A percentile compares a stretch with the other conserved stretches of the same genome.
Conservation (phyloP, 2,888 invertebrate species). For the Pandemis cinnamomeana region DNA sequence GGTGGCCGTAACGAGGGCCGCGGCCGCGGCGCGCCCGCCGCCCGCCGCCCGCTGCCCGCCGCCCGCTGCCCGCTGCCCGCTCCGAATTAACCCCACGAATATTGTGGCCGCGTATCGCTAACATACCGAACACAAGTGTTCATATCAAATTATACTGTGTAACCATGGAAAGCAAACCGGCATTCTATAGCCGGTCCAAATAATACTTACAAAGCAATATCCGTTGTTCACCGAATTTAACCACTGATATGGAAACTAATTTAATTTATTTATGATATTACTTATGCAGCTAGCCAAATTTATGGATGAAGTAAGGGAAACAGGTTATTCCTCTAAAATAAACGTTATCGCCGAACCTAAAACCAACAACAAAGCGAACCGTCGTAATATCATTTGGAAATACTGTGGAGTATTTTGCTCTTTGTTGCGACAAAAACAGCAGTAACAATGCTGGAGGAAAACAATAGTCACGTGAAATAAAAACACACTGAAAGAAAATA, state of each 20-base stretch:
- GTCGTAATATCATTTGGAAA: slow-evolving; percentile 40
- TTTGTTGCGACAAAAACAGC: slow-evolving; percentile 45
- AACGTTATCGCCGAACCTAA: slow-evolving; percentile 34
- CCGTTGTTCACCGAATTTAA: not conserved
- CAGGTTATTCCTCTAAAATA: slow-evolving; percentile 27
- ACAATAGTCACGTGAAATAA: slow-evolving; percentile 64
- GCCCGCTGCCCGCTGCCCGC: not conserved
- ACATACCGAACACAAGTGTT: slow-evolving; percentile 28
- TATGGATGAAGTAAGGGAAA: not conserved
- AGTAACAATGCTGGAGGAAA: slow-evolving; percentile 56
- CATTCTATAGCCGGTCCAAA: not conserved
- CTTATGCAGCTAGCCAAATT: not conserved
- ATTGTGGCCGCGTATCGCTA: slow-evolving; percentile 37
- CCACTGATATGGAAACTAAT: not conserved
- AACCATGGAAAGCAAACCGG: slow-evolving; percentile 19
- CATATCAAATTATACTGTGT: slow-evolving; percentile 23
- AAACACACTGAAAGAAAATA: slow-evolving; percentile 66
- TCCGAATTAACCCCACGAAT: slow-evolving; percentile 32
- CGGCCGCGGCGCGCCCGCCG: slow-evolving; percentile 54
- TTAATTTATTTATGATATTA: not conserved
- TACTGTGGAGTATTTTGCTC: slow-evolving; percentile 38
- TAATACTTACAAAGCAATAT: not conserved
- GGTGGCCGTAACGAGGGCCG: slow-evolving; percentile 75
- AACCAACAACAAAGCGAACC: slow-evolving; percentile 37
- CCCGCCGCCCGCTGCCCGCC: slow-evolving; percentile 22